These are phyloP conservation scores for Micromesistius poutassou DNA, from an alignment of 2,797 vertebrate genomes.

Conservation along the genomic window DNA sequence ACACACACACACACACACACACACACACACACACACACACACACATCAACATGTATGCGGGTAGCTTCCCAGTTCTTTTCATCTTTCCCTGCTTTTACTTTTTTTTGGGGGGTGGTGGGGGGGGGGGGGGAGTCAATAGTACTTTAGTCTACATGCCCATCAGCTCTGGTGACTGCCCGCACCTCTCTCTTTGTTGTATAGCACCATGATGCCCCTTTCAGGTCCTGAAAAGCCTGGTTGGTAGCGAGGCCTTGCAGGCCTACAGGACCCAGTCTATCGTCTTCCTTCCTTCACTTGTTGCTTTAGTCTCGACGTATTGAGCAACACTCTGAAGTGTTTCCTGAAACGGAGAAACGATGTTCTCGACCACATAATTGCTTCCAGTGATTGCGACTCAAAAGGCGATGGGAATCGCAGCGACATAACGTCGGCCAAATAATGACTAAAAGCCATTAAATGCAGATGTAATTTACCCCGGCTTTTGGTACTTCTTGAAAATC, in stretches of 20 bases:
- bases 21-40: not conserved
- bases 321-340: slow-evolving; percentile 37
- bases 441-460: not conserved
- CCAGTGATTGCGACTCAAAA: slow-evolving; percentile 53
- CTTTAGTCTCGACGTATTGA: slow-evolving; percentile 11
- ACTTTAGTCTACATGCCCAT: not conserved
- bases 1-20: not conserved
- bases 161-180: not conserved
- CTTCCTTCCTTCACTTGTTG: slow-evolving; percentile 15
- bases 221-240: slow-evolving; percentile 12
- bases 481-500: not conserved
- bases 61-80: not conserved
- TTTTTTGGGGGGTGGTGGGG: too few species aligned
- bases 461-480: not conserved
- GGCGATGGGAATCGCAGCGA: not conserved
- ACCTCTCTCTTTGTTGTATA: not conserved
- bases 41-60: not conserved
- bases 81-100: not conserved
- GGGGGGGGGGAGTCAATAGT: not conserved
- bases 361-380: slow-evolving; percentile 53
- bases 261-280: not conserved
- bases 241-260: slow-evolving; percentile 12
- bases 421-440: not conserved
- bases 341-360: slow-evolving; percentile 35
- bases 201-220: slow-evolving; percentile 6